A percentile compares a stretch with the other conserved stretches of the same genome.
phyloP scores from a whole-genome alignment of 2,888 invertebrate species.

The Aphidoletes aphidimyza region DNA sequence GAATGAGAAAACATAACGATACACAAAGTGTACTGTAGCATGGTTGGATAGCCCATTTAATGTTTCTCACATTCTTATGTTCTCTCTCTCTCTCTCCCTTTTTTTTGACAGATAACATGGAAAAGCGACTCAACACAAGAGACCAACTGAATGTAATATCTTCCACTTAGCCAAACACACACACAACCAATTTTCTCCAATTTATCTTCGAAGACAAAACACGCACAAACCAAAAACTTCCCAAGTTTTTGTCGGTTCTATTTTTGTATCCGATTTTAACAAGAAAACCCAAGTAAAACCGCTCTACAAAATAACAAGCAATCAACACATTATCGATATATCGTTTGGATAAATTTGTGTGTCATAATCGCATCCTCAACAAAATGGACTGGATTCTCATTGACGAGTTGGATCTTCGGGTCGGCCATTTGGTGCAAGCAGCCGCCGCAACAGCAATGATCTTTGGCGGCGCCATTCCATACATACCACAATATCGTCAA shows the following conservation, averaged over 20 bases:
- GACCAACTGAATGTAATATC: neutral
- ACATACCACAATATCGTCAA: conserved; percentile 95
- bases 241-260: no score
- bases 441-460: conserved; percentile 90
- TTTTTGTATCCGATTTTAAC: no score
- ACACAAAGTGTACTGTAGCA: neutral
- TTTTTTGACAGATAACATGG: neutral
- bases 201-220: neutral
- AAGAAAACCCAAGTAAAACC: no score
- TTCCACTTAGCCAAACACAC: conserved; percentile 9
- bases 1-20: neutral
- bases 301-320: no score
- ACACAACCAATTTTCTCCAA: neutral
- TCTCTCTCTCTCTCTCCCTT: no score
- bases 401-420: conserved; percentile 78
- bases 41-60: no score
- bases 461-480: conserved; percentile 94
- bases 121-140: neutral
- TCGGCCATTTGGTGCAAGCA: no score
- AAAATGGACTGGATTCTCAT: conserved; percentile 82
- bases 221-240: neutral
- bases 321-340: neutral
- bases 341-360: neutral
- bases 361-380: no score
- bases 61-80: no score